Evolutionary conservation across 2,797 vertebrate genomes (phyloP), one percentile per base, ranked within the genome.

Genomic region (Spizella passerina): DNA sequence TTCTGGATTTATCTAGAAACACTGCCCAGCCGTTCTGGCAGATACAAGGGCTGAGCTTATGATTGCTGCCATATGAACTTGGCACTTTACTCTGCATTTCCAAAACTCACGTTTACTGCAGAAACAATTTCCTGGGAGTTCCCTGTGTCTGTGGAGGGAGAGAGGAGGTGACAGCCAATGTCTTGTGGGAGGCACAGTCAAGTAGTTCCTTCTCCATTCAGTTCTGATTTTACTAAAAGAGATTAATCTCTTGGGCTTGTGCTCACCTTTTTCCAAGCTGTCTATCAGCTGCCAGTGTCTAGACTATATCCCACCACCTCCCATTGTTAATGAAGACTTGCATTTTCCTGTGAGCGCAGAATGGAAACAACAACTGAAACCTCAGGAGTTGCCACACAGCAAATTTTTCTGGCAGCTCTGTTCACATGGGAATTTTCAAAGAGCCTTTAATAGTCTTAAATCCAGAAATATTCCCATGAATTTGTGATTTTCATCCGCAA

Each of bases 321-420:
- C 38, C 34, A 27, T 64, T 89, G 91, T 80, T 73, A 68, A 57
- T 36, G 60, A 87, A 85, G 68, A 75, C n/a, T 80, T 84, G 34
- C 59, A 32, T 77, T 91, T 87, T 82, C 78, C 75, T 82, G 24
- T 18, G 50, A 94, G 75, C 0, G 0, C 44, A 43, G 79, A 94
- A 80, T 64, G 76, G 91, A 91, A 94, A 89, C 79, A 95, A 83
- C 76, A 94, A 91, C 30, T 57, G 84, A 96, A 94, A 96, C 91
- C 93, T 93, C 94, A 93, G 85, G 61, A 86, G 30, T 26, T 95
- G 87, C 85, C 85, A 94, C 85, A 91, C 46, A 76, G 85, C 2
- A 20, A 44, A 49, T 65, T 94, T 86, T 92, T 96, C 89, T 96
- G 85, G 87, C 87, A 81, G 82, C 43, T 88, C 55, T 92, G 60